A percentile compares a stretch with the other conserved stretches of the same genome.
phyloP scores from a whole-genome alignment of 2,888 invertebrate species.

The Rapana venosa region DNA sequence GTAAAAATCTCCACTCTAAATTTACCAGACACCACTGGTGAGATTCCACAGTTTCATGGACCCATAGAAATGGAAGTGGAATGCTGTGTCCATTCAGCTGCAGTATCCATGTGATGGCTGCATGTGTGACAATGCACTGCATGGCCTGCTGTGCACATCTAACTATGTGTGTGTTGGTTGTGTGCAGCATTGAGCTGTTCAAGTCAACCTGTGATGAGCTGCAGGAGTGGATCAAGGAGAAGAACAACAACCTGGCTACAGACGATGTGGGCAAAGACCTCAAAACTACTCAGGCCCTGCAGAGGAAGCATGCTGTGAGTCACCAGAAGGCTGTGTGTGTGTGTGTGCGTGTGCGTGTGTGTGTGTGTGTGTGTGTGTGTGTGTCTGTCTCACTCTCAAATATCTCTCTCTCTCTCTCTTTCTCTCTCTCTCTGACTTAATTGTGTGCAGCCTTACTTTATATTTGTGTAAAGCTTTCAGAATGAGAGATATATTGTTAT shows the following conservation, averaged over 20 bases:
- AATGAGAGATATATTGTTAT: too few species aligned
- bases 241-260: slow-evolving; percentile 86
- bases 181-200: slow-evolving; percentile 92
- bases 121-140: too few species aligned
- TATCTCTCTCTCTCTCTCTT: background rate
- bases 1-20: too few species aligned
- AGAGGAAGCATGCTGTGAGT: slow-evolving; percentile 89
- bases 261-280: slow-evolving; percentile 87
- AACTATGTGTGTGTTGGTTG: background rate
- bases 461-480: too few species aligned
- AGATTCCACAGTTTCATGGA: too few species aligned
- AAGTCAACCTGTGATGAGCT: slow-evolving; percentile 97
- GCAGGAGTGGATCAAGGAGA: slow-evolving; percentile 97
- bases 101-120: too few species aligned
- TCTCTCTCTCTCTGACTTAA: background rate
- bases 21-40: too few species aligned
- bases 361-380: too few species aligned
- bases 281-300: slow-evolving; percentile 91
- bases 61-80: too few species aligned
- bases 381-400: background rate
- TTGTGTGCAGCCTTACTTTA: too few species aligned
- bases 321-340: background rate
- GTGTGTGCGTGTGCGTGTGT: background rate
- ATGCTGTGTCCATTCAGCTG: too few species aligned
- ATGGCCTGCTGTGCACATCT: background rate